Percentiles rank a stretch among this genome's conserved stretches.
phyloP scores from a whole-genome alignment of 2,113 vertebrate genomes.

The Lipophrys pholis region DNA sequence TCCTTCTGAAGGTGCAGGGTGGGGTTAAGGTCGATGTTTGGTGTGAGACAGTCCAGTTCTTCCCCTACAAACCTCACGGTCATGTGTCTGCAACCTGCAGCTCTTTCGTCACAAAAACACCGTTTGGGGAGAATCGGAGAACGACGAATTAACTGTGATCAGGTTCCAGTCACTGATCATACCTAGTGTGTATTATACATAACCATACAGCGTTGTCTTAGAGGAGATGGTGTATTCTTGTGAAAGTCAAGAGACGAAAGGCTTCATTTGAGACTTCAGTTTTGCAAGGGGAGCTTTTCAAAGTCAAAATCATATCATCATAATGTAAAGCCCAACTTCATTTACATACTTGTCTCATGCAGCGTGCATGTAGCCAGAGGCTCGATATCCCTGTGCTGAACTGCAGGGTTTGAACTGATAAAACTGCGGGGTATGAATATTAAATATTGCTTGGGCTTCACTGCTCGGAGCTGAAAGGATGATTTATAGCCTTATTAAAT shows the following conservation, averaged over 20 bases:
- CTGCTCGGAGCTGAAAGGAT: constrained; percentile 21
- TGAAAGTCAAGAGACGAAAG: not conserved
- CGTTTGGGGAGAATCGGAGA: too few relatives aligned
- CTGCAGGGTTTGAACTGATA: constrained; percentile 33
- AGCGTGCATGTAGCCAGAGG: constrained; percentile 47
- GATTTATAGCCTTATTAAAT: constrained; percentile 11
- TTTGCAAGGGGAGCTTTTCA: constrained; percentile 43
- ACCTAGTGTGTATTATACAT: too few relatives aligned
- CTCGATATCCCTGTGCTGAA: constrained; percentile 21
- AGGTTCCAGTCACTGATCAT: too few relatives aligned
- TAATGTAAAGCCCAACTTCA: constrained; percentile 36
- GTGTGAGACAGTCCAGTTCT: too few relatives aligned
- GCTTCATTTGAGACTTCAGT: constrained; percentile 11
- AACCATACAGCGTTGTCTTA: too few relatives aligned
- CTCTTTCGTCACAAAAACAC: too few relatives aligned
- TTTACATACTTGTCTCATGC: constrained; percentile 51
- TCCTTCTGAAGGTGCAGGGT: too few relatives aligned
- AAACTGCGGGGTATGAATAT: constrained; percentile 20
- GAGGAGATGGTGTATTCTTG: not conserved
- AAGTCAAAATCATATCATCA: constrained; percentile 38
- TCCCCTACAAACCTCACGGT: too few relatives aligned
- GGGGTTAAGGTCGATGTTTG: too few relatives aligned
- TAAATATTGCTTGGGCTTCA: constrained; percentile 23
- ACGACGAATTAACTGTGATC: too few relatives aligned
- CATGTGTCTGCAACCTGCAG: too few relatives aligned